Evolutionary conservation across 2,797 vertebrate species (phyloP), one percentile per base, ranked within the genome.

Genomic region (Enteromius fasciolatus): DNA sequence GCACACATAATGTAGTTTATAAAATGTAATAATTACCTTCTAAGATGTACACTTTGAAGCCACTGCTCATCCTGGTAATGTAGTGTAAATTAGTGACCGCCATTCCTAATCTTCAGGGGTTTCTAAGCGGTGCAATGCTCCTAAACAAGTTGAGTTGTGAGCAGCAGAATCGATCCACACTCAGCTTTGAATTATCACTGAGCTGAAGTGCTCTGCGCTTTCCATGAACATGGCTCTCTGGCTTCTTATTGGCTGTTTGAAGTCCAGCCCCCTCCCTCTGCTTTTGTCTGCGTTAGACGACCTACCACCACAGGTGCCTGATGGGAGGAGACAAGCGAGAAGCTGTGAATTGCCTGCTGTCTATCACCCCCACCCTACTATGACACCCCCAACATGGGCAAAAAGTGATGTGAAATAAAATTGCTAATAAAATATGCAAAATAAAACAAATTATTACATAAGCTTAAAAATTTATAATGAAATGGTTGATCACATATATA

Each of bases 31-130:
- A 70, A 90, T 89, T 90, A 95, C 95, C 95, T 85, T 95, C 95
- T 84, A 96, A 87, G 83, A 96, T 95, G 92, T 96, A 96, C 59
- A 96, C 95, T 89, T 95, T 95, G 87, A 96, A 96, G 79, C 95
- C 95, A 44, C 95, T 95, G 93, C 93, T 96, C 94, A 96, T 96
- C 81, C 94, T 90, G 10, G 94, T 95, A 31, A 95, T 95, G 90
- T 96, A 96, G 31, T 95, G 94, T 88, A 95, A 95, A 68, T 96
- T 96, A 1, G 94, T 93, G 84, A 96, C 94, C 4, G 94, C 95
- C 95, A 96, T 96, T 90, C 68, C 88, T 87, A 31, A 78, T 86
- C 86, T 89, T 89, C 20, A 77, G 74, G 14, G 23, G 31, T 80
- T 28, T 80, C 36, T 66, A 76, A 70, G 18, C 7, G 15, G 54